Evolutionary conservation across 30 jellyfish, hydroid and myxozoan genomes (phyloP).

Genomic region (Phacellophora camtschatica): DNA sequence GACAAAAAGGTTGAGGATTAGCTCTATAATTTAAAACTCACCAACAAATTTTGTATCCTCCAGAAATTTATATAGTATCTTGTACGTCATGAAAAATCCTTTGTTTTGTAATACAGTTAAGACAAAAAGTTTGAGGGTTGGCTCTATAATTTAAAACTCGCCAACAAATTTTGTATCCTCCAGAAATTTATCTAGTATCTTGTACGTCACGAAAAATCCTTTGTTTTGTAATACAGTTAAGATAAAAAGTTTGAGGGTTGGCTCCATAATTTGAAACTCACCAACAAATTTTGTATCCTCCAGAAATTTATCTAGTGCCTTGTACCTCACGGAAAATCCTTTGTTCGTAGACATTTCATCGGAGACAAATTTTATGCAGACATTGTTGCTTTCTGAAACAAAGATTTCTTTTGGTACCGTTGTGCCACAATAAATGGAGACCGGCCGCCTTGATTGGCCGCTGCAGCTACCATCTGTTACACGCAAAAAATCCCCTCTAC

Average conservation of each 20-base stretch:
- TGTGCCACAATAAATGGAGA: constrained; percentile 61
- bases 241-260: too few relatives aligned
- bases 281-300: constrained; percentile 29
- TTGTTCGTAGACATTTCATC: constrained; percentile 51
- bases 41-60: too few relatives aligned
- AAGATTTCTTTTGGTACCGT: constrained; percentile 43
- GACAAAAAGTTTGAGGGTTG: too few relatives aligned
- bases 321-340: constrained; percentile 72
- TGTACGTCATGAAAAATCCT: not conserved
- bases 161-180: too few relatives aligned
- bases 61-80: too few relatives aligned
- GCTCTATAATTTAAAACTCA: too few relatives aligned
- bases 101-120: too few relatives aligned
- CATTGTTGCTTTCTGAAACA: constrained; percentile 62
- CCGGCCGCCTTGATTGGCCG: constrained; percentile 18
- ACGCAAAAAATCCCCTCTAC: constrained; percentile 81
- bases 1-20: too few relatives aligned
- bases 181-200: too few relatives aligned
- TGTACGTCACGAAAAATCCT: not conserved
- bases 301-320: not conserved
- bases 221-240: too few relatives aligned
- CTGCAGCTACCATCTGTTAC: constrained; percentile 79
- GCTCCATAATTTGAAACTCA: constrained; percentile 1
- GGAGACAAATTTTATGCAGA: constrained; percentile 80
- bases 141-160: too few relatives aligned